These are phyloP conservation scores for Palythoa grandis DNA, from an alignment of 92 coral and sea anemone genomes.

Conservation along the genomic window DNA sequence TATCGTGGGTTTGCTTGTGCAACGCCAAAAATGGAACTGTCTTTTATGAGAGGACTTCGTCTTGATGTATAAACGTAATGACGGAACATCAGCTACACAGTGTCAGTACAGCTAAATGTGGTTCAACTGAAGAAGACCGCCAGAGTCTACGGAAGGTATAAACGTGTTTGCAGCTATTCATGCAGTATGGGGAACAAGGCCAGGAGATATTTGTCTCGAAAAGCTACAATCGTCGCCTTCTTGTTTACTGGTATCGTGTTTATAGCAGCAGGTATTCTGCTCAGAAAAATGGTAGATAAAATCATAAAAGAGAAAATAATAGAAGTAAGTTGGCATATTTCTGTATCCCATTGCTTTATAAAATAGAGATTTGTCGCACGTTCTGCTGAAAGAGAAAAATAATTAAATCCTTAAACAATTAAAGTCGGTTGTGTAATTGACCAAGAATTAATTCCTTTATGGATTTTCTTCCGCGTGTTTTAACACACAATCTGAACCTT, in stretches of 20 bases:
- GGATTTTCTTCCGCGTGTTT: no score
- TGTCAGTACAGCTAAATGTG: background rate
- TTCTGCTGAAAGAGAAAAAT: background rate
- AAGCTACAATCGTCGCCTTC: slow-evolving; percentile 12
- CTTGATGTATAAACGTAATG: background rate
- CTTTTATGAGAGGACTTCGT: background rate
- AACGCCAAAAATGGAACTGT: slow-evolving; percentile 27
- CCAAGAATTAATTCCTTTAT: no score
- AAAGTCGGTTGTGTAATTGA: no score
- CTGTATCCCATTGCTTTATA: background rate
- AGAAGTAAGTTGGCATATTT: background rate
- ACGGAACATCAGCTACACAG: background rate
- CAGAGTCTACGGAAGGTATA: background rate
- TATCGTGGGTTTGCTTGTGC: background rate
- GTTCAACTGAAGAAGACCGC: background rate
- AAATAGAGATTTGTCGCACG: background rate
- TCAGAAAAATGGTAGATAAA: slow-evolving; percentile 7
- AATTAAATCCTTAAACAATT: background rate
- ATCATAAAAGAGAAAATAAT: slow-evolving; percentile 13
- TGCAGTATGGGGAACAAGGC: background rate
- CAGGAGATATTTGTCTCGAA: background rate
- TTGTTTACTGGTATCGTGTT: slow-evolving; percentile 8
- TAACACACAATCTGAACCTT: no score
- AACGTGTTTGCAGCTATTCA: background rate
- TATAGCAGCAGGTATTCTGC: slow-evolving; percentile 18